phyloP scores from a whole-genome alignment of 1,140 invertebrate genomes.

The Polypedilum vanderplanki region DNA sequence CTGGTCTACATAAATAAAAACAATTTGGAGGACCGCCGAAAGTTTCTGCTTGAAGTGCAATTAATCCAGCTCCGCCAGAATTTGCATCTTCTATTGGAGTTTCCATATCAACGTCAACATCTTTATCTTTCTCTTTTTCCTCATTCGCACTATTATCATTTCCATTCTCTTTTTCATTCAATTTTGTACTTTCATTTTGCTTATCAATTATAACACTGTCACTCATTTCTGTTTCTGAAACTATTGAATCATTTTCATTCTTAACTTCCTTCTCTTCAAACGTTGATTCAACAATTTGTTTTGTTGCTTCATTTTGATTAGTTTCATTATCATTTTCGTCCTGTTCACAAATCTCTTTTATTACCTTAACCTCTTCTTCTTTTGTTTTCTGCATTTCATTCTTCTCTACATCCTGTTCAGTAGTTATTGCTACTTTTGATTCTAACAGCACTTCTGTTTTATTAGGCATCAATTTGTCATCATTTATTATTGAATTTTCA shows the following conservation, averaged over 20 bases:
- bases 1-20: constrained; percentile 56
- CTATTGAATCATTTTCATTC: not conserved
- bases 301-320: too few species aligned
- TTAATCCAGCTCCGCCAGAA: constrained; percentile 53
- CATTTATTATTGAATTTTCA: not conserved
- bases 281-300: too few species aligned
- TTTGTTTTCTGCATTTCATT: not conserved
- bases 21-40: constrained; percentile 56
- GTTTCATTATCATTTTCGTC: not conserved
- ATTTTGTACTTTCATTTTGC: not conserved
- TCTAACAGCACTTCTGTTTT: not conserved
- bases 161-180: constrained; percentile 22
- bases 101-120: constrained; percentile 34
- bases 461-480: not conserved
- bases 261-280: not conserved
- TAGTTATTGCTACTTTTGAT: not conserved
- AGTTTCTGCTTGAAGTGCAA: constrained; percentile 59
- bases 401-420: not conserved
- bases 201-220: not conserved
- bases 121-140: not conserved
- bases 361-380: not conserved
- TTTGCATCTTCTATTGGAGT: constrained; percentile 36
- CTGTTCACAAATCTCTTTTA: too few species aligned
- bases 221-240: not conserved
- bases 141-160: constrained; percentile 18